phyloP scores from a whole-genome alignment of 1,140 invertebrate genomes.

The Rhynchophorus ferrugineus region DNA sequence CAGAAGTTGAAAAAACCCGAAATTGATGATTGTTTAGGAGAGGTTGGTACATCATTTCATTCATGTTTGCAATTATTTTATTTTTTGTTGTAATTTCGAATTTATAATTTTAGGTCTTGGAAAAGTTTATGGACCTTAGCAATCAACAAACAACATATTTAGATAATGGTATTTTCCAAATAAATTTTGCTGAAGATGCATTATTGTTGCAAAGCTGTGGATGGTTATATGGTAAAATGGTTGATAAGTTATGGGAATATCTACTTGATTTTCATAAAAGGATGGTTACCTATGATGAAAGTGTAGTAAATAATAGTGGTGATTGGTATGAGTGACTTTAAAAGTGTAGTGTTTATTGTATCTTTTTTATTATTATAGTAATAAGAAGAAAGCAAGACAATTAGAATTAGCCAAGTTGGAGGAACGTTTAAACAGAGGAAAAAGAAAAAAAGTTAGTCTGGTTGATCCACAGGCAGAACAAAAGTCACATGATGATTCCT shows the following conservation, averaged over 20 bases:
- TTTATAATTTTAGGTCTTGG: conserved; percentile 28
- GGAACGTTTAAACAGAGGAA: conserved; percentile 22
- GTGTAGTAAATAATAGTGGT: conserved; percentile 10
- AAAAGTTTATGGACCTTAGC: conserved; percentile 26
- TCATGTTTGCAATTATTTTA: neutral
- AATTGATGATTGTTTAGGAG: conserved; percentile 30
- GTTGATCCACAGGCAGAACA: neutral
- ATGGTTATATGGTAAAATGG: conserved; percentile 34
- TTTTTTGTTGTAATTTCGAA: neutral
- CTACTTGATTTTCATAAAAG: conserved; percentile 23
- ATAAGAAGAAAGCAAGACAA: conserved; percentile 12
- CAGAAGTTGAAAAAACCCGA: conserved; percentile 31
- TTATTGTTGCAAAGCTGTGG: conserved; percentile 32
- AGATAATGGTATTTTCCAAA: conserved; percentile 33
- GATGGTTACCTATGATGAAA: conserved; percentile 22
- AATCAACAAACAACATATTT: conserved; percentile 26
- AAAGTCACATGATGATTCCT: neutral
- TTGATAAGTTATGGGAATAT: conserved; percentile 36
- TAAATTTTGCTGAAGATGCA: conserved; percentile 37
- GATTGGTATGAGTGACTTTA: conserved; percentile 4
- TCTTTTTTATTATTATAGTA: neutral
- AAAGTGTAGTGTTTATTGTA: neutral
- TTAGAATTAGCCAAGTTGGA: conserved; percentile 18
- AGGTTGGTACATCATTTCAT: conserved; percentile 20
- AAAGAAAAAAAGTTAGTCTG: conserved; percentile 22